A percentile compares a stretch with the other conserved stretches of the same genome.
Evolutionary conservation across 2,113 vertebrate species (phyloP).

Genomic region (Podilymbus podiceps): DNA sequence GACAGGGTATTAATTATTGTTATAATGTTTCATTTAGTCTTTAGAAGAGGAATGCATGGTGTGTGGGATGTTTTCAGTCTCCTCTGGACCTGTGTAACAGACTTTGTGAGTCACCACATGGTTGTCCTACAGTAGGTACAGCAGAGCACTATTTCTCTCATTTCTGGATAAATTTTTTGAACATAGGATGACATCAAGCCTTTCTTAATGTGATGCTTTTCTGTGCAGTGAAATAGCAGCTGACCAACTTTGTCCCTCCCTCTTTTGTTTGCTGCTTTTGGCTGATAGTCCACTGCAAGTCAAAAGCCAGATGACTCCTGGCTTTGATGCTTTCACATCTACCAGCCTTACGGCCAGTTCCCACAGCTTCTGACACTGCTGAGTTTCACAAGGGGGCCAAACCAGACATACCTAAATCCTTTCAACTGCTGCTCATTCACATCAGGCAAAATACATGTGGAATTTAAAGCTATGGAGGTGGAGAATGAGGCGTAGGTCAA

Average conservation of each 20-base stretch:
- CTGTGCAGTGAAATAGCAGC: not conserved
- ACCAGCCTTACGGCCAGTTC: not conserved
- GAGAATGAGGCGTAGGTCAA: rapidly evolving
- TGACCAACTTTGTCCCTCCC: not conserved
- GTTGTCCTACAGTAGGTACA: not conserved
- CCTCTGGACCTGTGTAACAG: not conserved
- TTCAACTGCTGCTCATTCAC: not conserved
- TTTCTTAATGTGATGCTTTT: not conserved
- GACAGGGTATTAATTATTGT: not conserved
- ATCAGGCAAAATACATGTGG: not conserved
- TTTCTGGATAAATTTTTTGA: not conserved
- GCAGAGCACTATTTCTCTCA: not conserved
- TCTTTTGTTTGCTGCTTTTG: not conserved
- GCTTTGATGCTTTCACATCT: not conserved
- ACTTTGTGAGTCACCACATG: not conserved
- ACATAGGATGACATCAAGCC: rapidly evolving
- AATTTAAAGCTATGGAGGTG: not conserved
- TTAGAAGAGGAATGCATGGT: not conserved
- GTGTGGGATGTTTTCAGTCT: not conserved
- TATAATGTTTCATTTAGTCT: not conserved
- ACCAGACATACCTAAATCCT: not conserved
- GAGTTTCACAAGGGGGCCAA: not conserved
- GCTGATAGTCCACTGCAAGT: not conserved
- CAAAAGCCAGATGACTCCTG: not conserved
- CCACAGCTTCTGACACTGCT: not conserved